Evolutionary conservation across 2,888 invertebrate genomes (phyloP), one percentile per base, ranked within the genome.

Genomic region (Synanthedon vespiformis): DNA sequence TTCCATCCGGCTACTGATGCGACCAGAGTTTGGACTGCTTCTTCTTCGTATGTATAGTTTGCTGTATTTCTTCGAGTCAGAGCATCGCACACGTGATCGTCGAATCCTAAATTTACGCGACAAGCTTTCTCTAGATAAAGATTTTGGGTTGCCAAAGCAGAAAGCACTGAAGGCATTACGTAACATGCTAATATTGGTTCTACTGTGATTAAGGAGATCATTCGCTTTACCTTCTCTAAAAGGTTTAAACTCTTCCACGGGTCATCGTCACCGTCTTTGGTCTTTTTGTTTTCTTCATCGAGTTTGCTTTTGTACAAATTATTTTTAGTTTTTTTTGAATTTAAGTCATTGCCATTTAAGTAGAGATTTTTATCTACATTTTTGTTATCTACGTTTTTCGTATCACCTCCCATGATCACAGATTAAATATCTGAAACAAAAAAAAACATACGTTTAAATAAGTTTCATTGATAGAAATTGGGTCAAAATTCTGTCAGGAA

Each of bases 1-100:
- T 95, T 95, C 95, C 95, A 95, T 16, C 94, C 93, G 53, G 93
- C 92, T 88, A 95, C 94, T 4, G 92, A 91, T 0, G 95, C 95
- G 1, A 94, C 93, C 61, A 93, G 77, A 56, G 90, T 91, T 72
- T 94, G 93, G 0, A 94, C 92, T 3, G 90, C 89, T 70, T 89
- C 89, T 72, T 91, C 91, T 74, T 91, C 90, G 22, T 83, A 78
- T 51, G 79, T 84, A 58, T 77, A 88, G 58, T 88, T 88, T 11
- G 90, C 89, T 16, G 94, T 95, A 61, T 94, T 90, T 65, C 95
- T 89, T 52, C 89, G 88, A 1, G 93, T 92, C 41, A 95, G 77
- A 0, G 95, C 94, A 64, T 92, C 92, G 73, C 95, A 95, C 3
- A 95, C 89, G 59, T 91, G 90, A 53, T 90, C 90, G 0, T 92